Evolutionary conservation across 2,888 invertebrate species (phyloP).

Genomic region (Conops quadrifasciatus): DNA sequence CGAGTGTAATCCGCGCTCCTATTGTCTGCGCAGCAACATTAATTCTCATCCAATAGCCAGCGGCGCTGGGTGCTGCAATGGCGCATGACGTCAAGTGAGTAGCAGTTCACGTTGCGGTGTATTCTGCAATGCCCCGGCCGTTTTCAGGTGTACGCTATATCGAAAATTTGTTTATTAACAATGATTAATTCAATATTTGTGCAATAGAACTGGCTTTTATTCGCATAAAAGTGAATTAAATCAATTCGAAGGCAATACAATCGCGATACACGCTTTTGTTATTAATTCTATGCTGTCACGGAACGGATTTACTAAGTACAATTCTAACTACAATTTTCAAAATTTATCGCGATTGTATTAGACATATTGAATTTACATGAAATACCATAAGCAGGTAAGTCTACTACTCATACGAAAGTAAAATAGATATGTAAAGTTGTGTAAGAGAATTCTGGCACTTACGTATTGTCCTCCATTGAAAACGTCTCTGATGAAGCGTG

Average conservation of each 20-base stretch:
- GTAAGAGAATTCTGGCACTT: slow-evolving; percentile 47
- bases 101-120: slow-evolving; percentile 60
- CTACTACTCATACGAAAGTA: neutral
- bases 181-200: neutral
- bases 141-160: slow-evolving; percentile 60
- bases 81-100: slow-evolving; percentile 58
- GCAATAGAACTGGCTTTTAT: neutral
- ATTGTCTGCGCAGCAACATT: slow-evolving; percentile 20
- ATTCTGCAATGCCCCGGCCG: slow-evolving; percentile 61
- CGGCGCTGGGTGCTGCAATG: slow-evolving; percentile 44
- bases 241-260: too few species aligned
- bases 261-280: too few species aligned
- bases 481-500: slow-evolving; percentile 64
- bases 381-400: neutral
- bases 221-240: neutral
- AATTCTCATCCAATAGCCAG: slow-evolving; percentile 33
- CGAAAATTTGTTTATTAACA: neutral
- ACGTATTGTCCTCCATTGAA: slow-evolving; percentile 65
- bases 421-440: neutral
- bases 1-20: neutral
- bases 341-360: too few species aligned
- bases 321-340: too few species aligned
- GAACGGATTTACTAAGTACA: too few species aligned
- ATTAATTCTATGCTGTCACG: too few species aligned
- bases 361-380: too few species aligned